Evolutionary conservation across 2,888 invertebrate genomes (phyloP).

Genomic region (Erynnis tages): DNA sequence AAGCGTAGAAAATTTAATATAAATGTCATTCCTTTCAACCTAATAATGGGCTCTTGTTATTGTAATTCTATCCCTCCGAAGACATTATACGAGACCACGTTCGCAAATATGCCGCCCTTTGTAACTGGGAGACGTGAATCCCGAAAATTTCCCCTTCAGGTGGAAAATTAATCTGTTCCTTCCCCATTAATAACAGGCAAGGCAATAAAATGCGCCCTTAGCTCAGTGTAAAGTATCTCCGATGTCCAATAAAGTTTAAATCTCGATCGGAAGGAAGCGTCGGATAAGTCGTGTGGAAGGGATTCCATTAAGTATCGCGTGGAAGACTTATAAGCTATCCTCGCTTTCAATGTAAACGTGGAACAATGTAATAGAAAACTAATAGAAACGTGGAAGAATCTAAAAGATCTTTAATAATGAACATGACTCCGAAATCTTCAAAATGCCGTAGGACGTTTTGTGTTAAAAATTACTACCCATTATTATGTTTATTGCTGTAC

Average conservation of each 20-base stretch:
- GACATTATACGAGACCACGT: not conserved
- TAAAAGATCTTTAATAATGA: no score
- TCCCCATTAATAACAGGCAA: conserved; percentile 51
- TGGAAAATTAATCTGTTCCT: conserved; percentile 28
- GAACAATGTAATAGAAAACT: no score
- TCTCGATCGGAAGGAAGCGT: conserved; percentile 39
- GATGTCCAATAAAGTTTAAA: conserved; percentile 61
- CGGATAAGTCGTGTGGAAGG: no score
- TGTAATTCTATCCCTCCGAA: conserved; percentile 9
- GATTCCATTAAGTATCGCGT: no score
- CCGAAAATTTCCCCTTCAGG: conserved; percentile 29
- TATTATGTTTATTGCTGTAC: no score
- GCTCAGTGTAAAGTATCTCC: conserved; percentile 47
- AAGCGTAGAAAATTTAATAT: not conserved
- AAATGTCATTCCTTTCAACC: not conserved
- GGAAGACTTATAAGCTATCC: no score
- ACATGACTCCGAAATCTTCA: no score
- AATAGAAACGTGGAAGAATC: no score
- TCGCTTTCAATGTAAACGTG: no score
- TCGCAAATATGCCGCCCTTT: conserved; percentile 13
- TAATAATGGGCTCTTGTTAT: not conserved
- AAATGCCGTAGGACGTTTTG: no score
- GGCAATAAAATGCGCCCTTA: conserved; percentile 46
- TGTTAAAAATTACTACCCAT: no score
- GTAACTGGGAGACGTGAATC: conserved; percentile 5